Conservation (phyloP, 2,113 vertebrate genomes). For the Centropus bengalensis region DNA sequence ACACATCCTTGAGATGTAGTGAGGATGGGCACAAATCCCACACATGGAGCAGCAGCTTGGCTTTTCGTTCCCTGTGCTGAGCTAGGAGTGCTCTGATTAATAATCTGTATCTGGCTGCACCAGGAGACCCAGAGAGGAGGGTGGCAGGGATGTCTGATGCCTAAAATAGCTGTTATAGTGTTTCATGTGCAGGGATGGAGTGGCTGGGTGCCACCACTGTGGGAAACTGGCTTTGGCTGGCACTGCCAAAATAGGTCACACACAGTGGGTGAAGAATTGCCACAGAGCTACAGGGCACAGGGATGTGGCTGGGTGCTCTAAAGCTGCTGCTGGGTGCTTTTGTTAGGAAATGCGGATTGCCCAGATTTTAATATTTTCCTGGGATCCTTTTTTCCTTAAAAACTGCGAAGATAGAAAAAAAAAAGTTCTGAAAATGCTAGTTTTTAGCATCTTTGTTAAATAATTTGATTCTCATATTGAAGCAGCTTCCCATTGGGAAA, state of each 20-base stretch:
- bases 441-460: not conserved
- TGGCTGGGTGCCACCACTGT: not conserved
- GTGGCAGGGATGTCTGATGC: not conserved
- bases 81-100: not conserved
- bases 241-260: not conserved
- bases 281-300: not conserved
- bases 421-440: not conserved
- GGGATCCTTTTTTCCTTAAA: not conserved
- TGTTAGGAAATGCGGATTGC: not conserved
- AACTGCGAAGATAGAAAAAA: not conserved
- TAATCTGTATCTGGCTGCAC: not conserved
- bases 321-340: not conserved
- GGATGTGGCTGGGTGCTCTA: not conserved
- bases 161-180: not conserved
- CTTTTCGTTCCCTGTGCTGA: not conserved
- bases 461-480: not conserved
- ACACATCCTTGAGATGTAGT: not conserved
- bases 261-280: rapidly evolving
- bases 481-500: not conserved
- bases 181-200: not conserved
- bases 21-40: not conserved
- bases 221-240: not conserved
- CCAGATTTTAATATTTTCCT: not conserved
- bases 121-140: not conserved
- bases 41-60: not conserved